These are phyloP conservation scores for Bos indicus DNA, from an alignment of 2,113 vertebrate species.

Conservation along the genomic window DNA sequence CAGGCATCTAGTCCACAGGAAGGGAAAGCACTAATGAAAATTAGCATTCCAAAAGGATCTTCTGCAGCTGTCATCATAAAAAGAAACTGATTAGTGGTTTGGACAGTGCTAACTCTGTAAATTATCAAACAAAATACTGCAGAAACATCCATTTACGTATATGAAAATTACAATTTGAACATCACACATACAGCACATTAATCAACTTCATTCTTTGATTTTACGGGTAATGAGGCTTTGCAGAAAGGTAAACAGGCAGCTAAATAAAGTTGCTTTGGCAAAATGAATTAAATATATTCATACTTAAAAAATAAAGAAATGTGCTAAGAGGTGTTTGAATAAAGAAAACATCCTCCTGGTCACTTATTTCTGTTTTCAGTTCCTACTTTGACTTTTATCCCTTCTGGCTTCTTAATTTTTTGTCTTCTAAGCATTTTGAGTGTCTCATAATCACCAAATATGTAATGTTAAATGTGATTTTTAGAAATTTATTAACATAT, in stretches of 20 bases:
- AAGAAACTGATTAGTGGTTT: conserved; percentile 88
- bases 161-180: conserved; percentile 86
- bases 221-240: conserved; percentile 85
- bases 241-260: conserved; percentile 84
- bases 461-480: conserved; percentile 43
- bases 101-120: conserved; percentile 83
- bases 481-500: conserved; percentile 35
- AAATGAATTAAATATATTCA: conserved; percentile 77
- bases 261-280: conserved; percentile 83
- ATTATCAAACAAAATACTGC: conserved; percentile 85
- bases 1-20: conserved; percentile 46
- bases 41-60: conserved; percentile 82
- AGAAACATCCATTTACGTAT: conserved; percentile 84
- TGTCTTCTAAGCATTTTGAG: background rate
- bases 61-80: conserved; percentile 85
- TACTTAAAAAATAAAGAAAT: background rate
- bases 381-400: background rate
- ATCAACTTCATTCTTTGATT: conserved; percentile 88
- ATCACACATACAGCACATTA: conserved; percentile 85
- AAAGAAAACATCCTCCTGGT: background rate
- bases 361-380: conserved; percentile 43
- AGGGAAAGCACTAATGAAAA: conserved; percentile 79
- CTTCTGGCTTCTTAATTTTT: background rate
- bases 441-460: conserved; percentile 38
- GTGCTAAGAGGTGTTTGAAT: conserved; percentile 59